phyloP scores from a whole-genome alignment of 2,797 vertebrate species.

The Urocyon cinereoargenteus region DNA sequence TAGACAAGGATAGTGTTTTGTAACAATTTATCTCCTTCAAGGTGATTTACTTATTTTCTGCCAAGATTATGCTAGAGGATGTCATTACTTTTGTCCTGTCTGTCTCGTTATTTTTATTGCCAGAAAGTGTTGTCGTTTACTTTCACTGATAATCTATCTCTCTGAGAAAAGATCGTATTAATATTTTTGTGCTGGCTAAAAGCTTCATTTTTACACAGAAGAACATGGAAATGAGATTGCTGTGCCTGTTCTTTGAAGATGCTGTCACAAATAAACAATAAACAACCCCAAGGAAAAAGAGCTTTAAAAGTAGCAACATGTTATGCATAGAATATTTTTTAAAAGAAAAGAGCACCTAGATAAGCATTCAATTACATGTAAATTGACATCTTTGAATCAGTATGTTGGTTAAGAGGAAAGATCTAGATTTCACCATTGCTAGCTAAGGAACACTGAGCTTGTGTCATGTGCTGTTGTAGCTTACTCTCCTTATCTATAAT shows the following conservation, averaged over 20 bases:
- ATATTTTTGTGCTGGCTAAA: constrained; percentile 74
- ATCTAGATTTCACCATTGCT: not conserved
- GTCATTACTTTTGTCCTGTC: constrained; percentile 75
- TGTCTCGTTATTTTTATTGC: constrained; percentile 81
- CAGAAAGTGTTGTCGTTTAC: constrained; percentile 73
- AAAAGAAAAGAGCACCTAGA: not conserved
- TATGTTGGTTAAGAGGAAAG: not conserved
- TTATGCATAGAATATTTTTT: constrained; percentile 53
- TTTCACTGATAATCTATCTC: constrained; percentile 80
- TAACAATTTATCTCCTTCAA: constrained; percentile 78
- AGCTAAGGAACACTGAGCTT: not conserved
- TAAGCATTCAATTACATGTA: constrained; percentile 42
- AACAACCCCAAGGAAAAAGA: constrained; percentile 20
- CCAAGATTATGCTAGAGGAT: constrained; percentile 75
- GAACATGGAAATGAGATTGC: constrained; percentile 52
- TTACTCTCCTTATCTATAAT: constrained; percentile 54
- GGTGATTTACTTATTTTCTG: constrained; percentile 82
- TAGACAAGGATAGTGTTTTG: constrained; percentile 68
- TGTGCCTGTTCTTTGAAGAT: constrained; percentile 57
- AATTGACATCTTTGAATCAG: constrained; percentile 21
- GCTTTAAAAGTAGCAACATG: constrained; percentile 45
- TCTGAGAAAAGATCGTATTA: constrained; percentile 73
- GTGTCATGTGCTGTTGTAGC: not conserved
- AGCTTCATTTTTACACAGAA: constrained; percentile 50
- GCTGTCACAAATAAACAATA: constrained; percentile 66